A percentile compares a stretch with the other conserved stretches of the same genome.
Conservation (phyloP, 2,113 vertebrate species). For the Callorhinus ursinus region DNA sequence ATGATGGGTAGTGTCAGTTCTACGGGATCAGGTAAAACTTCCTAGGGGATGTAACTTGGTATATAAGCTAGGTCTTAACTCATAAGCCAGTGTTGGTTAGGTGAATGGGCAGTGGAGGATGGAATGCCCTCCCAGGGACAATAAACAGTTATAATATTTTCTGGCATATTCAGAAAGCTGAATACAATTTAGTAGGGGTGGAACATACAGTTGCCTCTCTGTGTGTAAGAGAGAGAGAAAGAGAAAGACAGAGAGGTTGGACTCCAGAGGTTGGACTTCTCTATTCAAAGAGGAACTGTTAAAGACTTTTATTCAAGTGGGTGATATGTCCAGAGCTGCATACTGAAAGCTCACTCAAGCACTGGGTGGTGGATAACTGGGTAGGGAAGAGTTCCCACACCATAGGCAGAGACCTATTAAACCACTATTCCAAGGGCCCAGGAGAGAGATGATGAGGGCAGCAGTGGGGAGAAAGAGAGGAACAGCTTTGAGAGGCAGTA, state of each 20-base stretch:
- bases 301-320: background rate
- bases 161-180: background rate
- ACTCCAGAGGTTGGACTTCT: background rate
- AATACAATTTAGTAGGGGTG: background rate
- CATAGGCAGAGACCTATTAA: background rate
- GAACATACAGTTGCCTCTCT: background rate
- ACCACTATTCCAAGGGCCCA: background rate
- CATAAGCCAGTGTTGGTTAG: background rate
- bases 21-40: background rate
- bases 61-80: background rate
- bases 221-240: background rate
- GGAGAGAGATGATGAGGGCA: background rate
- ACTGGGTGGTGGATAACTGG: background rate
- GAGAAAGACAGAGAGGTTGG: background rate
- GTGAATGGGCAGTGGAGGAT: background rate
- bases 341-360: background rate
- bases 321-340: background rate
- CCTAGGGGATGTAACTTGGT: background rate
- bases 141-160: background rate
- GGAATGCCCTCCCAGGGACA: background rate
- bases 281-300: background rate
- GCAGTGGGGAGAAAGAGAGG: background rate
- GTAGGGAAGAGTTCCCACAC: background rate
- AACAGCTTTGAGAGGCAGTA: background rate
- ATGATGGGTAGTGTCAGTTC: background rate